A percentile compares a stretch with the other conserved stretches of the same genome.
phyloP scores from a whole-genome alignment of 1,140 invertebrate genomes.

The Sminthurinus signatus region DNA sequence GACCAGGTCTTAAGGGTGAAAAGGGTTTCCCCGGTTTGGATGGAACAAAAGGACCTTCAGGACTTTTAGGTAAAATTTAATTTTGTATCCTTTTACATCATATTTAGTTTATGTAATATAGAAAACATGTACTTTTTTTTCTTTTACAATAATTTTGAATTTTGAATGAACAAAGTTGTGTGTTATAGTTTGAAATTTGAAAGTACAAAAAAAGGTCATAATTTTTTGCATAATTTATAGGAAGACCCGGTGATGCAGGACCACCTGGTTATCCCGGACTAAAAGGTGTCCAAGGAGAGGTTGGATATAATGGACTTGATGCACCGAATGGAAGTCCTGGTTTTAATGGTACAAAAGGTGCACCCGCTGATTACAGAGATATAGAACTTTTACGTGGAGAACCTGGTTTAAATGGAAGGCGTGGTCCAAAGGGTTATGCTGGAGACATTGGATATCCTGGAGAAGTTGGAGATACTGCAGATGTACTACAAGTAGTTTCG shows the following conservation, averaged over 20 bases:
- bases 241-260: slow-evolving; percentile 36
- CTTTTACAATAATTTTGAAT: too few relatives aligned
- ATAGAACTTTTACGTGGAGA: slow-evolving; percentile 21
- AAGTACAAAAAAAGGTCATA: too few relatives aligned
- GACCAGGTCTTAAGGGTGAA: slow-evolving; percentile 18
- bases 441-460: slow-evolving; percentile 13
- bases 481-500: not conserved
- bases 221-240: slow-evolving; percentile 13
- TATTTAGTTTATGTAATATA: not conserved
- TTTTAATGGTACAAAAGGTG: slow-evolving; percentile 24
- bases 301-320: slow-evolving; percentile 27
- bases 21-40: slow-evolving; percentile 25
- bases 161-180: too few relatives aligned
- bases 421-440: slow-evolving; percentile 40
- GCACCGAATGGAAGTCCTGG: slow-evolving; percentile 20
- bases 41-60: slow-evolving; percentile 16
- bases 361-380: slow-evolving; percentile 16
- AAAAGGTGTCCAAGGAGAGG: slow-evolving; percentile 19
- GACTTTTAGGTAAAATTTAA: slow-evolving; percentile 15
- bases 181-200: too few relatives aligned
- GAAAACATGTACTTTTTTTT: too few relatives aligned
- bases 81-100: not conserved
- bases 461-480: slow-evolving; percentile 20
- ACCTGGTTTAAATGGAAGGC: slow-evolving; percentile 15
- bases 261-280: not conserved